Conservation (phyloP, 1,140 invertebrate species). For the Neodiprion lecontei region DNA sequence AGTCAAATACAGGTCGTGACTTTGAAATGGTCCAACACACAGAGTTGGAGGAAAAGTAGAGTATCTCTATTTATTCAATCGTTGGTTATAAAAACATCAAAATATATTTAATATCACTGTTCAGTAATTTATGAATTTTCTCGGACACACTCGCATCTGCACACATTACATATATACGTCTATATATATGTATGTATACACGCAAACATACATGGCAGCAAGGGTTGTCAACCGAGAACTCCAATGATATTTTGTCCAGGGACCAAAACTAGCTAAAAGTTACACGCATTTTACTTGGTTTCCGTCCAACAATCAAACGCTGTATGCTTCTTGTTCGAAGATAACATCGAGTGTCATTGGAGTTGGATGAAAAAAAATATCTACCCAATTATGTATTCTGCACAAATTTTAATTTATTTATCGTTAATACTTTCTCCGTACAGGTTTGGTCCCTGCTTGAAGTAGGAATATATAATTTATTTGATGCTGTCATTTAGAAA, state of each 20-base stretch:
- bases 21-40: constrained; percentile 70
- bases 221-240: too few relatives aligned
- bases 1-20: constrained; percentile 80
- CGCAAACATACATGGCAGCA: too few relatives aligned
- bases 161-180: too few relatives aligned
- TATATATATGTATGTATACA: too few relatives aligned
- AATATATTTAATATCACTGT: background rate
- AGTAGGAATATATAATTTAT: background rate
- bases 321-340: too few relatives aligned
- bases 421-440: too few relatives aligned
- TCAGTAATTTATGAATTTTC: background rate
- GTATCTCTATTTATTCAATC: background rate
- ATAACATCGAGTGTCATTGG: too few relatives aligned
- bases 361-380: too few relatives aligned
- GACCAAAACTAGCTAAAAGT: background rate
- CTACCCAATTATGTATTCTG: background rate
- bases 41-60: constrained; percentile 33
- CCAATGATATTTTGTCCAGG: background rate
- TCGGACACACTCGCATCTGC: background rate
- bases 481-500: background rate
- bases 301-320: too few relatives aligned
- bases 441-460: background rate
- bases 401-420: background rate
- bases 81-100: background rate
- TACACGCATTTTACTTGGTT: too few relatives aligned